phyloP scores from a whole-genome alignment of 2,113 vertebrate species.

The Anoura caudifer region DNA sequence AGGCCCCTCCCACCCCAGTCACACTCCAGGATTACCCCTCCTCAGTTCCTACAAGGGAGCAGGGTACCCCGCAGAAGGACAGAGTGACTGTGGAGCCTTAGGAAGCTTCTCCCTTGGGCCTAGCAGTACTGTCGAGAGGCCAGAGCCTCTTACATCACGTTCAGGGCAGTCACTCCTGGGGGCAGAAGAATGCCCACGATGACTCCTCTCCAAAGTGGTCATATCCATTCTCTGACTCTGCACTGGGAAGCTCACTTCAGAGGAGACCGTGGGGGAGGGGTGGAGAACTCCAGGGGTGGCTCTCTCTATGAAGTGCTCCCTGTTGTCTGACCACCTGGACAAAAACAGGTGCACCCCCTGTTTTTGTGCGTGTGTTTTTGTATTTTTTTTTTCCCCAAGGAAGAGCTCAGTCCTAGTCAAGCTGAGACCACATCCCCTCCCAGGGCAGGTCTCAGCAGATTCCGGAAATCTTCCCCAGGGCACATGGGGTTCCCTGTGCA shows the following conservation, averaged over 20 bases:
- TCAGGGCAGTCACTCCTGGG: background rate
- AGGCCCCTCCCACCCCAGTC: background rate
- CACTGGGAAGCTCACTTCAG: background rate
- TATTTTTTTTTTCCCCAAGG: background rate
- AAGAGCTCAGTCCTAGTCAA: background rate
- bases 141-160: background rate
- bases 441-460: conserved; percentile 55
- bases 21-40: background rate
- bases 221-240: background rate
- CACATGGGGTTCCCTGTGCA: conserved; percentile 27
- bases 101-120: background rate
- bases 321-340: conserved; percentile 17
- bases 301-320: background rate
- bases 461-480: conserved; percentile 45
- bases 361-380: background rate
- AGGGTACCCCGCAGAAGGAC: background rate
- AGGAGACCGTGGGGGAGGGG: background rate
- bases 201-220: background rate
- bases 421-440: conserved; percentile 28
- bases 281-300: background rate
- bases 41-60: background rate
- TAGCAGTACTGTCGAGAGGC: background rate
- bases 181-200: background rate
- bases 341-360: conserved; percentile 42
- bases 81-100: background rate